phyloP scores from a whole-genome alignment of 2,797 vertebrate species.

The Coccyzus lansbergi region DNA sequence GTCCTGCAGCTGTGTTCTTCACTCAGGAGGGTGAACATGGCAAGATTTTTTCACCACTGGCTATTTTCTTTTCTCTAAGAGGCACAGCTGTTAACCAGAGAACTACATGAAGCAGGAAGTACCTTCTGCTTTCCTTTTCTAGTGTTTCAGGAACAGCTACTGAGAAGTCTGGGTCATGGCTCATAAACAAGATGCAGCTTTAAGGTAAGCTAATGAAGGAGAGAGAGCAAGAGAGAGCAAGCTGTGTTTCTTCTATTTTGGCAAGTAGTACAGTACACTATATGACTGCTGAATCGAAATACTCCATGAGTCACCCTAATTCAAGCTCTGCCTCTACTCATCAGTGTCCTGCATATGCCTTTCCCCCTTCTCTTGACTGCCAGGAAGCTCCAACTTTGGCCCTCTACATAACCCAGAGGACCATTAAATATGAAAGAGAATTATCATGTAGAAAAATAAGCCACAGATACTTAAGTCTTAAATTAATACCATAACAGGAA shows the following conservation, averaged over 20 bases:
- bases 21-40: neutral
- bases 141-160: neutral
- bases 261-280: neutral
- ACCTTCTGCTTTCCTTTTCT: neutral
- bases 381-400: neutral
- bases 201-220: conserved; percentile 3
- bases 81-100: neutral
- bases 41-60: neutral
- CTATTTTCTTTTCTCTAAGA: neutral
- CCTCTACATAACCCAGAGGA: neutral
- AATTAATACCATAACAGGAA: conserved; percentile 52
- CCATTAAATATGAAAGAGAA: neutral
- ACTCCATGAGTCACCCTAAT: neutral
- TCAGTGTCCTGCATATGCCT: neutral
- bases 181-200: neutral
- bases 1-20: neutral
- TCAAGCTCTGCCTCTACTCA: neutral
- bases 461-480: conserved; percentile 8
- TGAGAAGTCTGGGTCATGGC: neutral
- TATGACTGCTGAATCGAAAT: conserved; percentile 20
- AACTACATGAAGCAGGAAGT: neutral
- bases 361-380: neutral
- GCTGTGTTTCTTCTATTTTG: conserved; percentile 7
- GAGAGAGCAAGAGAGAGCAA: neutral
- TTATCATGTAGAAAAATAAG: conserved; percentile 26